Conservation (phyloP, 2,888 invertebrate species). For the Chrysina gloriosa region DNA sequence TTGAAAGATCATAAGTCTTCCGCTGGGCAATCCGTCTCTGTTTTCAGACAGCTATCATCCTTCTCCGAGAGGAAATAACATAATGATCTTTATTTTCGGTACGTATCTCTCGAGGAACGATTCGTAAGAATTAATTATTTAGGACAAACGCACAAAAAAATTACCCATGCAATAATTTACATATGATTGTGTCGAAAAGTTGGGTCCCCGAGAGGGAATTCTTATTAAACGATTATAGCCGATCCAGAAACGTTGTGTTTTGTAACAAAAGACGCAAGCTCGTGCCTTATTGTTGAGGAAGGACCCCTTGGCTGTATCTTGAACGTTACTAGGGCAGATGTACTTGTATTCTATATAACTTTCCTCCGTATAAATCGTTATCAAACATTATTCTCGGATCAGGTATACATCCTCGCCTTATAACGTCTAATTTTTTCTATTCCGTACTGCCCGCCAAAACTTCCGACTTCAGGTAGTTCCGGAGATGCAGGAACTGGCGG, state of each 20-base stretch:
- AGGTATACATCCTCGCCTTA: conserved; percentile 52
- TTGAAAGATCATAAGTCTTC: not conserved
- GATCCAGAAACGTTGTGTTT: conserved; percentile 42
- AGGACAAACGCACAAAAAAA: no score
- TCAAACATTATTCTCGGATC: conserved; percentile 56
- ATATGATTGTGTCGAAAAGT: conserved; percentile 5
- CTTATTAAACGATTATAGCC: conserved; percentile 13
- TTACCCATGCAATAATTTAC: not conserved
- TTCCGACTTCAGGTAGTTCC: conserved; percentile 61
- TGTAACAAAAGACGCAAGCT: conserved; percentile 50
- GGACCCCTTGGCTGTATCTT: conserved; percentile 50
- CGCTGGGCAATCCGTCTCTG: not conserved
- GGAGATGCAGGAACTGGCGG: conserved; percentile 47
- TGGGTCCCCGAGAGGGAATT: not conserved
- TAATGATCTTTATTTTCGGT: not conserved
- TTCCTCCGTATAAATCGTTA: conserved; percentile 52
- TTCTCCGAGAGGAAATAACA: not conserved
- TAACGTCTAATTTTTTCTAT: conserved; percentile 57
- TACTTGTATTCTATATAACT: conserved; percentile 51
- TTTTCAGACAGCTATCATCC: not conserved
- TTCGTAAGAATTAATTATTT: no score
- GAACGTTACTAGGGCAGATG: conserved; percentile 54
- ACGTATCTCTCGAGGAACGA: not conserved
- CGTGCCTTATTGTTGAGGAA: conserved; percentile 52
- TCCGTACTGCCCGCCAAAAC: conserved; percentile 60